Conservation (phyloP, 2,797 vertebrate species). For the Sebastes melanostomus region DNA sequence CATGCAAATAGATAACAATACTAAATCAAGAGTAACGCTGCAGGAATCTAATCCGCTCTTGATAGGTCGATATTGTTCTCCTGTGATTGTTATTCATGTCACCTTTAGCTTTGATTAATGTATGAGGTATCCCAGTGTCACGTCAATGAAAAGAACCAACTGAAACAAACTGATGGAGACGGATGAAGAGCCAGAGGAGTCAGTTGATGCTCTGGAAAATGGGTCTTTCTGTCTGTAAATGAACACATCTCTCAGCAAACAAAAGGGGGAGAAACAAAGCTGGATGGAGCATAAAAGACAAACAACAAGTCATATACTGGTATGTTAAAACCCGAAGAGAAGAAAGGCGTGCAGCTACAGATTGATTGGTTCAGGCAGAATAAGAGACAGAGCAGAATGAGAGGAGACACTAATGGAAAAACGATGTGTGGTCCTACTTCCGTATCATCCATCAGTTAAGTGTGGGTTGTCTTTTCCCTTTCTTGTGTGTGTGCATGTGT, state of each 20-base stretch:
- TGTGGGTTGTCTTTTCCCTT: slow-evolving; percentile 19
- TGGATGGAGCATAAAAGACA: background rate
- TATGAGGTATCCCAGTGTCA: background rate
- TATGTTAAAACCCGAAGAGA: background rate
- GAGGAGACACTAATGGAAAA: slow-evolving; percentile 65
- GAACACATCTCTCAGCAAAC: background rate
- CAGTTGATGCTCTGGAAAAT: background rate
- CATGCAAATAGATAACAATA: background rate
- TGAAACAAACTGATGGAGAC: background rate
- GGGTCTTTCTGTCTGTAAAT: background rate
- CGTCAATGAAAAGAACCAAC: background rate
- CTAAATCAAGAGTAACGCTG: background rate
- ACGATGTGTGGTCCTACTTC: slow-evolving; percentile 51
- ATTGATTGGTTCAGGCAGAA: slow-evolving; percentile 42
- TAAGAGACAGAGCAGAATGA: slow-evolving; percentile 39
- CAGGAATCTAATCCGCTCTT: slow-evolving; percentile 10
- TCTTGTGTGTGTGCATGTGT: background rate
- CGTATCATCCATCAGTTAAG: slow-evolving; percentile 58
- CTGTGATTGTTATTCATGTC: background rate
- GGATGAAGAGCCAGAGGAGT: background rate
- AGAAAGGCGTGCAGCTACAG: background rate
- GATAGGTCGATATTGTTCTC: background rate
- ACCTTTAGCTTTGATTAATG: slow-evolving; percentile 5
- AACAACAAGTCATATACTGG: background rate
- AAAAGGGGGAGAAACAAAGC: background rate